Evolutionary conservation across 2,797 vertebrate species (phyloP), one percentile per base, ranked within the genome.

Genomic region (Pseudomugil tenellus): DNA sequence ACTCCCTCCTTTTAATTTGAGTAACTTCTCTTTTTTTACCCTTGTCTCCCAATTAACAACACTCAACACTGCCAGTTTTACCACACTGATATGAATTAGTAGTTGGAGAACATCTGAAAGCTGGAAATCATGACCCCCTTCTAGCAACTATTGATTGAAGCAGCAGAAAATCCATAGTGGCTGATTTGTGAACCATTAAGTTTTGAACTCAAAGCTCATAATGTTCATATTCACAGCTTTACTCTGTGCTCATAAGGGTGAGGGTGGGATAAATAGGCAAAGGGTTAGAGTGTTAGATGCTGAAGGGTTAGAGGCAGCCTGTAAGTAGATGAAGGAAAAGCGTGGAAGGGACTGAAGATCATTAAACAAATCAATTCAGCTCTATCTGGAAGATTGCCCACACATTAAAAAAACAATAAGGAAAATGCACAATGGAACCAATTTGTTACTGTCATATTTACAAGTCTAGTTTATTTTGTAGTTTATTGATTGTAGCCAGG

Each of bases 131-230:
- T 91, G 93, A 94, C 93, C 93, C 91, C 91, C 92, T 85, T 94
- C 93, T 92, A 91, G 87, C 87, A 85, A 87, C 89, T 95, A 95
- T 94, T 91, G 94, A 95, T 93, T 79, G 80, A 59, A 68, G 78
- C 76, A 95, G 85, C 92, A 92, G 89, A 91, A 96, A 96, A 96
- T 96, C 95, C 89, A 96, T 95, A 92, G 79, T 32, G 76, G 91
- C 91, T 96, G 95, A 96, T 96, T 96, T 95, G 94, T 95, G 92
- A 93, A 94, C 89, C 92, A 93, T 95, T 95, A 94, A 87, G 92
- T 95, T 95, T 93, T 94, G 94, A 95, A 95, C 94, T 87, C 90
- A 94, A 92, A 93, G 94, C 91, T 87, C 89, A 94, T 95, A 92
- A 95, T 90, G 94, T 92, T 92, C 93, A 92, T 95, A 96, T 94